Evolutionary conservation across 2,113 vertebrate genomes (phyloP).

Genomic region (Megalops atlanticus): DNA sequence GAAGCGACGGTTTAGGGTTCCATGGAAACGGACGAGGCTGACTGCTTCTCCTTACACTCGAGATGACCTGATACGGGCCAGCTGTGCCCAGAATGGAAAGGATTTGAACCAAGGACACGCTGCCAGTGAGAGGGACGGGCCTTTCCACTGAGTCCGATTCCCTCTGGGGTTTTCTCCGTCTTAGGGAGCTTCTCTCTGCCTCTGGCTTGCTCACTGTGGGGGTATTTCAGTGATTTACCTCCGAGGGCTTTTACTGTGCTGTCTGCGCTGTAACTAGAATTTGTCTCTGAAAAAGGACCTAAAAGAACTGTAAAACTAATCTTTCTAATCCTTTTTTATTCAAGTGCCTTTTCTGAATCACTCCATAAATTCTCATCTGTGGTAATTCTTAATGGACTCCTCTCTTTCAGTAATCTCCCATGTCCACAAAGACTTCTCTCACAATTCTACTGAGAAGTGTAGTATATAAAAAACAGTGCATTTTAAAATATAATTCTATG

Average conservation of each 20-base stretch:
- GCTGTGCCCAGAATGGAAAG: neutral
- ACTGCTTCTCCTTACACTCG: neutral
- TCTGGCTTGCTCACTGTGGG: neutral
- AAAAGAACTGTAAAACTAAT: no score
- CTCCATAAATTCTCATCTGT: neutral
- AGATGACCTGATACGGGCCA: neutral
- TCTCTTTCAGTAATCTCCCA: no score
- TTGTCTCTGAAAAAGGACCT: neutral
- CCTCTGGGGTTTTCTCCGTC: neutral
- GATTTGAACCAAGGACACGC: neutral
- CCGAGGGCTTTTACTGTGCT: neutral
- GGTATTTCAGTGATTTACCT: neutral
- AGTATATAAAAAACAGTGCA: no score
- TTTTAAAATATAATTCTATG: no score
- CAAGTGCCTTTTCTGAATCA: no score
- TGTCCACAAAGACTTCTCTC: no score
- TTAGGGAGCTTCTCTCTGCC: neutral
- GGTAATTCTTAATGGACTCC: no score
- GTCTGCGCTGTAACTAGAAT: neutral
- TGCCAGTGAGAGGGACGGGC: neutral
- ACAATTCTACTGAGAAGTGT: no score
- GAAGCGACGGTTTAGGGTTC: neutral
- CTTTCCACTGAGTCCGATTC: neutral
- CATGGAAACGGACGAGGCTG: neutral
- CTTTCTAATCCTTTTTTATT: no score